Base-by-base conservation (phyloP, 2,888 invertebrate species). In the Lasioglossum malachurum region DNA sequence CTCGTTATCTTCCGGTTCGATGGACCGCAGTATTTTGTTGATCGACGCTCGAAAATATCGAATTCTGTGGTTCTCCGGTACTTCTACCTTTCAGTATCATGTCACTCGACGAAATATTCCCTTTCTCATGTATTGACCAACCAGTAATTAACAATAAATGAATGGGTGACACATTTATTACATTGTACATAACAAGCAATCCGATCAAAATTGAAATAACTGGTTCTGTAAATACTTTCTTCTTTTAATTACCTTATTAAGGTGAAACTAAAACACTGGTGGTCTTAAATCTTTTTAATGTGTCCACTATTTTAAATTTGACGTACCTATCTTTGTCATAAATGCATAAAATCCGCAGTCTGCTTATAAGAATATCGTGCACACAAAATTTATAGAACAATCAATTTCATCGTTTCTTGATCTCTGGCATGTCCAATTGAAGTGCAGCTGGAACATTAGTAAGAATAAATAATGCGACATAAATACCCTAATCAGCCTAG, bases 1-100 rank as follows among this genome's bases (percentile, higher is more conserved):
- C 72, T 75, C 72, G 78, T 84, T 76, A 76, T 71, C 84, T 87
- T 86, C 77, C 75, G 82, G 77, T 80, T 83, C 81, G 86, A 44
- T 84, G 79, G 76, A 73, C 88, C 67, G 77, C 60, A 64, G 80
- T 80, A 76, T 81, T 79, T 83, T 41, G 19, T 74, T 53, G 75
- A 73, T 80, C 82, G 80, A 49, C 60, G 80, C 67, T 76, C 67
- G 46, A 64, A 31, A 57, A 16, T n/a, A 41, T 41, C 41, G 16
- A 16, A 46, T 64, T 64, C 19, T 46, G 23, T 38, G 64, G 46
- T 38, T 27, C 10, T 16, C 46, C 1, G 12, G 38, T 12, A 41
- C 12, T 14, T 12, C 38, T 35, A 35, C 8, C 31, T 67, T 67
- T 16, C 31, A 5, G 31, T 64, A 19, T 27, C 35, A 8, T 41